phyloP scores from a whole-genome alignment of 2,888 invertebrate genomes.

The Hartigia nigra region DNA sequence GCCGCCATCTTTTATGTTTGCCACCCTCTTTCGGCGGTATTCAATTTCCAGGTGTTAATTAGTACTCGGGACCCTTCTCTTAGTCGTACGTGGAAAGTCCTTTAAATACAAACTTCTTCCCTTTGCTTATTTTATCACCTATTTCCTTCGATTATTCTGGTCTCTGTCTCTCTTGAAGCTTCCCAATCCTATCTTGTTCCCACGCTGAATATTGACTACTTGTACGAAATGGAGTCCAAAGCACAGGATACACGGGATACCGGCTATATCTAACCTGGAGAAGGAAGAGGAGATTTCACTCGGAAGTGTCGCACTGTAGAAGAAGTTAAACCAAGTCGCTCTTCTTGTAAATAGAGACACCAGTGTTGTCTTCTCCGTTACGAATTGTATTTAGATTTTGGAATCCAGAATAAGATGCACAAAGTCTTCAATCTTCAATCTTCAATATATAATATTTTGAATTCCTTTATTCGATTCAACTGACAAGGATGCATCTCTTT shows the following conservation, averaged over 20 bases:
- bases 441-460: too few species aligned
- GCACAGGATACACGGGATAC: background rate
- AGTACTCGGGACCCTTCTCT: background rate
- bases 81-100: background rate
- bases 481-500: background rate
- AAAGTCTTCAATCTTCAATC: too few species aligned
- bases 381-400: background rate
- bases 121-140: background rate
- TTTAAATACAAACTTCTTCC: background rate
- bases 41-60: background rate
- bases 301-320: background rate
- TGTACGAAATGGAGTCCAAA: background rate
- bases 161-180: background rate
- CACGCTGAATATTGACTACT: background rate
- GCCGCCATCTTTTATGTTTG: background rate
- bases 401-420: too few species aligned
- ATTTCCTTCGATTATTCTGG: background rate
- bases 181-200: background rate
- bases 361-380: background rate
- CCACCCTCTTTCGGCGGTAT: slow-evolving; percentile 1
- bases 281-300: background rate
- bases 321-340: background rate
- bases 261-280: background rate
- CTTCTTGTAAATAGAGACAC: background rate
- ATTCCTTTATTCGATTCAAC: too few species aligned